Conservation (phyloP, 2,113 vertebrate genomes). For the Phasianus colchicus region DNA sequence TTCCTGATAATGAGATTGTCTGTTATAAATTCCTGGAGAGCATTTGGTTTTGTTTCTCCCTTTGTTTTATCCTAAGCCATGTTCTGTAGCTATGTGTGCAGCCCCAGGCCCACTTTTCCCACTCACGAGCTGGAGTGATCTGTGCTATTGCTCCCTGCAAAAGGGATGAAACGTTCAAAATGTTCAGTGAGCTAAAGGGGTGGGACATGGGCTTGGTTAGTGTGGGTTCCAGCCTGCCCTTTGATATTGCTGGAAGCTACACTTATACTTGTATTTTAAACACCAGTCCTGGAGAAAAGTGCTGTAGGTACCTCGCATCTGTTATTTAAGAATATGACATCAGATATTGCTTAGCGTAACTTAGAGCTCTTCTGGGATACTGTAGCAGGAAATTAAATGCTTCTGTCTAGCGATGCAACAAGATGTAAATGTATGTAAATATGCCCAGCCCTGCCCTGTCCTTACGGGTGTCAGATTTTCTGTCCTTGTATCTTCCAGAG, state of each 20-base stretch:
- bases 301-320: neutral
- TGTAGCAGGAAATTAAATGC: neutral
- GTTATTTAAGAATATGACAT: neutral
- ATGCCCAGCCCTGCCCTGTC: neutral
- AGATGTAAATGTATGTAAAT: neutral
- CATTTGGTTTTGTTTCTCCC: neutral
- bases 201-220: neutral
- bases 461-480: neutral
- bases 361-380: neutral
- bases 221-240: neutral
- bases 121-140: neutral
- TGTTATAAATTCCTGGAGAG: neutral
- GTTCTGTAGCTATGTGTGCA: neutral
- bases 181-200: neutral
- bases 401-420: no score
- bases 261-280: neutral
- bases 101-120: neutral
- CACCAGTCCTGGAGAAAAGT: neutral
- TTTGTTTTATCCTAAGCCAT: neutral
- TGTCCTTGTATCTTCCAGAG: neutral
- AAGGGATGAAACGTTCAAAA: neutral
- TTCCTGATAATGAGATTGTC: neutral
- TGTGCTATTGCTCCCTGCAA: neutral
- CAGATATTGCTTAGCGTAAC: neutral
- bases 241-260: neutral